Percentiles rank a stretch among this genome's conserved stretches.
phyloP scores from a whole-genome alignment of 2,888 invertebrate genomes.

The Trilocha varians region DNA sequence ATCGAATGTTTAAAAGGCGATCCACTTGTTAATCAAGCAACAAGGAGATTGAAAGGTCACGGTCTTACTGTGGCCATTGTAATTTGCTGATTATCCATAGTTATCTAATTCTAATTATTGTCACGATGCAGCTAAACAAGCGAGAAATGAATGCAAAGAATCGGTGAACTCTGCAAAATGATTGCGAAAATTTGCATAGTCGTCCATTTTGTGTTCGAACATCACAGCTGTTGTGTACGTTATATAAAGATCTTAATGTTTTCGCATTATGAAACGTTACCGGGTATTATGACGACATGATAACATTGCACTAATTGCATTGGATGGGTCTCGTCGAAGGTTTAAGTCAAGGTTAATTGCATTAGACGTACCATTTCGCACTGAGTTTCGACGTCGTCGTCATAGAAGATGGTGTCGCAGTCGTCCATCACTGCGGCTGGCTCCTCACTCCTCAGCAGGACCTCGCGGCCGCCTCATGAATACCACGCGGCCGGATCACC shows the following conservation, averaged over 20 bases:
- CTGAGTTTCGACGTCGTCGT: constrained; percentile 68
- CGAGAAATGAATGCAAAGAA: background rate
- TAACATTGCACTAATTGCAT: constrained; percentile 16
- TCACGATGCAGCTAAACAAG: no score
- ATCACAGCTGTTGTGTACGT: constrained; percentile 7
- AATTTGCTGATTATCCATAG: no score
- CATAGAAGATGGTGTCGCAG: constrained; percentile 66
- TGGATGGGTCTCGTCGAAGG: constrained; percentile 17
- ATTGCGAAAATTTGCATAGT: constrained; percentile 19
- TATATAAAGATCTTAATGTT: constrained; percentile 5
- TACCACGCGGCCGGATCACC: constrained; percentile 59
- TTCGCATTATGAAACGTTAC: background rate
- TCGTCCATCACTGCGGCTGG: constrained; percentile 65
- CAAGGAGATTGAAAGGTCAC: no score
- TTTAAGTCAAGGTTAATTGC: constrained; percentile 25
- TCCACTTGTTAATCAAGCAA: no score
- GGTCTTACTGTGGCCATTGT: no score
- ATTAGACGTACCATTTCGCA: constrained; percentile 63
- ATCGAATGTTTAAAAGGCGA: no score
- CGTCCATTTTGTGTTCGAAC: constrained; percentile 29
- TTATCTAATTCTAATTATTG: no score
- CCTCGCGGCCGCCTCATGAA: constrained; percentile 64
- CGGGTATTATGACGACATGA: constrained; percentile 9
- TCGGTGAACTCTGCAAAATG: background rate
- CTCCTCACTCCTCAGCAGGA: constrained; percentile 49